Conservation (phyloP, 2,888 invertebrate genomes). For the Tuta absoluta region DNA sequence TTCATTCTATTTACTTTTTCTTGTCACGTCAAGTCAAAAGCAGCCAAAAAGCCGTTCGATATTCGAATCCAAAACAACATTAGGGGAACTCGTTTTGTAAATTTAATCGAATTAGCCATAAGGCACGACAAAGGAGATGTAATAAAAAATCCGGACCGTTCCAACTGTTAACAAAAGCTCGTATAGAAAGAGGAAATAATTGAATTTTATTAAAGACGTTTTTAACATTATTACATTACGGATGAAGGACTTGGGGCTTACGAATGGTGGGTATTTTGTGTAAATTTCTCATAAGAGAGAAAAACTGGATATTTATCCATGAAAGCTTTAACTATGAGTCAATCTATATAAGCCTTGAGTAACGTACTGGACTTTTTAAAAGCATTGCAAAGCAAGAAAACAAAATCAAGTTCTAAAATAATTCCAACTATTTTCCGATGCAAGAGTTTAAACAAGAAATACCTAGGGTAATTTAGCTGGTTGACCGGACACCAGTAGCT, state of each 20-base stretch:
- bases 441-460: too few species aligned
- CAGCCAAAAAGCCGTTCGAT: slow-evolving; percentile 9
- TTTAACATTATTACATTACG: slow-evolving; percentile 53
- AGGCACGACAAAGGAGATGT: slow-evolving; percentile 39
- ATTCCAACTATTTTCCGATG: too few species aligned
- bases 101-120: slow-evolving; percentile 45
- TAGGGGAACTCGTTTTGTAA: slow-evolving; percentile 30
- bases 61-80: slow-evolving; percentile 19
- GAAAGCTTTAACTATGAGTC: too few species aligned
- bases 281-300: neutral
- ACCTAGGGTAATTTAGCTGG: too few species aligned
- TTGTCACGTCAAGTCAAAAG: neutral
- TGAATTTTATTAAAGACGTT: slow-evolving; percentile 56
- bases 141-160: slow-evolving; percentile 17
- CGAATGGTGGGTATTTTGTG: slow-evolving; percentile 6
- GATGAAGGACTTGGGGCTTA: slow-evolving; percentile 41
- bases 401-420: too few species aligned
- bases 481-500: too few species aligned
- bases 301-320: too few species aligned
- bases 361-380: too few species aligned
- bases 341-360: too few species aligned
- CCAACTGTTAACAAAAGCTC: slow-evolving; percentile 41
- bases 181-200: slow-evolving; percentile 49
- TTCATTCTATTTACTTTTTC: neutral
- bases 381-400: too few species aligned